A percentile compares a stretch with the other conserved stretches of the same genome.
These are phyloP conservation scores for Nycticebus coucang DNA, from an alignment of 2,113 vertebrate species.

Conservation along the genomic window DNA sequence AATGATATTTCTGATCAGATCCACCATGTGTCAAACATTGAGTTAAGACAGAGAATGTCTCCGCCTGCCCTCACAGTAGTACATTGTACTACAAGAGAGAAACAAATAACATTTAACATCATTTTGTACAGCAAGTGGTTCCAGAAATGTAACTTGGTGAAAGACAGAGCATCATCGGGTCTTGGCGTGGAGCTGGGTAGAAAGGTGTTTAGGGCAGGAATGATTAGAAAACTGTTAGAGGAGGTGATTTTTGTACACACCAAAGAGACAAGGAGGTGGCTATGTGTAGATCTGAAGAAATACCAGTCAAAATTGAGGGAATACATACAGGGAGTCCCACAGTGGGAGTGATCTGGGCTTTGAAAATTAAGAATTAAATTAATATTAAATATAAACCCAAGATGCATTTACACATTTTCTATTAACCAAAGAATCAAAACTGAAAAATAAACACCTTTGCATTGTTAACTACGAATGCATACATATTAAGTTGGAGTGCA, in stretches of 20 bases:
- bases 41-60: not conserved
- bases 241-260: not conserved
- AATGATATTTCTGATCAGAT: not conserved
- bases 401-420: not conserved
- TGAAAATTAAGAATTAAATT: too few species aligned
- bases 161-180: not conserved
- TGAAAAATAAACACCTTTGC: not conserved
- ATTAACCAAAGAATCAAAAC: not conserved
- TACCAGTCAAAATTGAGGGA: not conserved
- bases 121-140: not conserved
- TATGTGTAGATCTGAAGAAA: not conserved
- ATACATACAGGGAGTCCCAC: not conserved
- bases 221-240: not conserved
- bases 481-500: not conserved
- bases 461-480: not conserved
- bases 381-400: not conserved
- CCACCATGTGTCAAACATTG: not conserved
- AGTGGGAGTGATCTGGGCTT: not conserved
- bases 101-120: not conserved
- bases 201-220: not conserved
- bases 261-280: not conserved
- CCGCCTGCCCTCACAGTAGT: too few species aligned
- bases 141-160: not conserved
- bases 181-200: not conserved
- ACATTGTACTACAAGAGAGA: not conserved